Base-by-base conservation (phyloP, 2,888 invertebrate species). In the Lasioglossum figueresi region DNA sequence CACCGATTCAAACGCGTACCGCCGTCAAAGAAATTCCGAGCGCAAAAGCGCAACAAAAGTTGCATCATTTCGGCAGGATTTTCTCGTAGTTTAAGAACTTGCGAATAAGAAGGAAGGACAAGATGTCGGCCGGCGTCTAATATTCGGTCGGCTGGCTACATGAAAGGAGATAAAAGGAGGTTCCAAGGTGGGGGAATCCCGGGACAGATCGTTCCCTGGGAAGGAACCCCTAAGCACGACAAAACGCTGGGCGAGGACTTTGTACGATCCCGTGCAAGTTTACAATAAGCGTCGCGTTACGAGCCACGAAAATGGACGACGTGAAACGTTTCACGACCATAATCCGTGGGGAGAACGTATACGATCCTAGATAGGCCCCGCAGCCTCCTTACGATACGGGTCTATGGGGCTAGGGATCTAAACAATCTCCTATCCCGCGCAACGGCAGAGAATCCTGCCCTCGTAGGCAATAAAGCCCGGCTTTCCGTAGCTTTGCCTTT, bases 301-400 rank as follows among this genome's bases (percentile, higher is more conserved):
- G 89, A 88, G 89, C 87, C 86, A 90, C 89, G 91, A 88, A 85
- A 90, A 90, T 88, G 89, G 89, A 89, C 89, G 90, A 90, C 83
- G 90, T 86, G 87, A 85, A 90, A 78, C 90, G 89, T 89, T 90
- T 88, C 89, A 87, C 89, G 85, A 56, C 83, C 89, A 88, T 90
- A 90, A 90, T 90, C 90, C 89, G 74, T 80, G 84, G 87, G 89
- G 80, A 75, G 84, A 82, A 78, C 77, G 87, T 88, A 91, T 91
- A 89, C 90, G 90, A 90, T 90, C 86, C 86, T 84, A 90, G 92
- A 92, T 92, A 92, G 92, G 90, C 91, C 85, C 86, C 85, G 80
- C 85, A 88, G 87, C 85, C 87, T 82, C 86, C 89, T 89, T 86
- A 86, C 91, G 89, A 91, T 89, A 87, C 89, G 77, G 88, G 90